Conservation (phyloP, 2,797 vertebrate genomes). For the Pangasius krempfi region DNA sequence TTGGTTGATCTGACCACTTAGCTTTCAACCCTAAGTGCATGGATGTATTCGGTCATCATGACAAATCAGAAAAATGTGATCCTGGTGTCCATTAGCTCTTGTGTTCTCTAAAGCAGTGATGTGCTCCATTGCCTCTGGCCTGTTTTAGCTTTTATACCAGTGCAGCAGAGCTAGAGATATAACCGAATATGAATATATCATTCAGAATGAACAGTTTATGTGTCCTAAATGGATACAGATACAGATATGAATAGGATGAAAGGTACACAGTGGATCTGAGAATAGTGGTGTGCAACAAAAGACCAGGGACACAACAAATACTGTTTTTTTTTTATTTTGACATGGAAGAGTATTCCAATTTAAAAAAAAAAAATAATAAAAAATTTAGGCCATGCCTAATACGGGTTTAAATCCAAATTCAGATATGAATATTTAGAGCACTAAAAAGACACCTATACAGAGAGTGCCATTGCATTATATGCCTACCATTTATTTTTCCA, state of each 20-base stretch:
- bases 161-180: background rate
- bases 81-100: slow-evolving; percentile 13
- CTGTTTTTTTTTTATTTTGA: background rate
- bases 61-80: background rate
- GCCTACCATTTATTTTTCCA: background rate
- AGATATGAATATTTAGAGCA: background rate
- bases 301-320: background rate
- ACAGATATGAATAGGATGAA: background rate
- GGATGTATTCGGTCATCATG: background rate
- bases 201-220: background rate
- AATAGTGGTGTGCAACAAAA: background rate
- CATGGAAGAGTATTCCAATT: background rate
- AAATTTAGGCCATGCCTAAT: background rate
- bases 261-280: background rate
- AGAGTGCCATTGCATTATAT: background rate
- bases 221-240: background rate
- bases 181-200: background rate
- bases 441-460: background rate
- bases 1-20: background rate
- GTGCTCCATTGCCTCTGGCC: background rate
- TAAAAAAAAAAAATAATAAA: too few species aligned
- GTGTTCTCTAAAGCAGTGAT: background rate
- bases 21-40: slow-evolving; percentile 16
- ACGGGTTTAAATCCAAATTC: background rate
- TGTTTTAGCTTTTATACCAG: background rate